Evolutionary conservation across 2,888 invertebrate species (phyloP), one percentile per base, ranked within the genome.

Genomic region (Drosophila acutilabella): DNA sequence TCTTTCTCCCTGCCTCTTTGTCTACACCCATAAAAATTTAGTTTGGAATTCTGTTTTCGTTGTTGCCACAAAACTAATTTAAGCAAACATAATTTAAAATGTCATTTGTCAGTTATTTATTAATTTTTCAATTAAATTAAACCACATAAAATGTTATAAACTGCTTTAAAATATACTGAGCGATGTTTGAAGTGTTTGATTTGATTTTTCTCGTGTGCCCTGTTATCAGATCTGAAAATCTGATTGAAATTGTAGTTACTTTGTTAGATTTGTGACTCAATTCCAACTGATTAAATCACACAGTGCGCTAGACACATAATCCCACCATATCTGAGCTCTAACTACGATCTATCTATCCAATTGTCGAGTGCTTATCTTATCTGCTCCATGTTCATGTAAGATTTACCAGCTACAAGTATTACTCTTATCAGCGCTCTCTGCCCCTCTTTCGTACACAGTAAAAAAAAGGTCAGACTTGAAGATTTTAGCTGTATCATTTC

Each of bases 311-410:
- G 11, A 8, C 42, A 14, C 47, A 30, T 36, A 48, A n/a, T 13
- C 5, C 2, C 13, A n/a, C 30, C 50, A 36, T 61, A 33, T 6
- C 40, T 11, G 18, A 36, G 8, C 13, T 56, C 18, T 33, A 26
- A 8, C 36, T 13, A 8, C 30, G 8, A 36, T 36, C 36, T 36
- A 16, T 8, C 52, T 42, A 18, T n/a, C 44, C 13, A 10, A 36
- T 36, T 36, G 36, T 10, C 33, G 40, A 11, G 20, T 26, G 18
- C n/a, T 36, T 70, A 84, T 81, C 80, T 81, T 73, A 81, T 81
- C 84, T 45, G 11, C 30, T 16, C 84, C 11, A 33, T 45, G 11
- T 16, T 18, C 38, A 18, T 64, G 78, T 78, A 62, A 75, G 70
- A 83, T 78, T 80, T 73, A 75, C 53, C 61, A 75, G 61, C 66